Conservation (phyloP, 2,113 vertebrate species). For the Choloepus hoffmanni region DNA sequence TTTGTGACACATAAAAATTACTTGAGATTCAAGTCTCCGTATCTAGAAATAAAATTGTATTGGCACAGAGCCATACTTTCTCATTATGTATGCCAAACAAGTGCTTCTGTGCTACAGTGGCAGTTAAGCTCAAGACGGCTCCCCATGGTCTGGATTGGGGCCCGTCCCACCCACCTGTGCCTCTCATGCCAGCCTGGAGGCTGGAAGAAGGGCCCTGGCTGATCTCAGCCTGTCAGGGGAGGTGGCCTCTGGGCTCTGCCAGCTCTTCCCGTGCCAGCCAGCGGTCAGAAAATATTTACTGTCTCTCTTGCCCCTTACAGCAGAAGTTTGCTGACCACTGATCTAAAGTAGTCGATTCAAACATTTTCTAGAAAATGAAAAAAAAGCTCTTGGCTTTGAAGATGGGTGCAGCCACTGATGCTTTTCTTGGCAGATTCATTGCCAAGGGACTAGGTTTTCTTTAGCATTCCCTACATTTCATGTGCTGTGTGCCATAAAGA, state of each 20-base stretch:
- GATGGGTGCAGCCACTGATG: not conserved
- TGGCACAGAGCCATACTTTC: not conserved
- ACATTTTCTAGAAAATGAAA: not conserved
- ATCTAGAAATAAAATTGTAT: not conserved
- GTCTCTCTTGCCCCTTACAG: not conserved
- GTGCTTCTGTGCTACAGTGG: no score
- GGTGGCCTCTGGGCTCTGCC: no score
- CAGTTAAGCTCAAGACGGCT: no score
- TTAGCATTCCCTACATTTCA: not conserved
- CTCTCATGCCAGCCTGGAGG: no score
- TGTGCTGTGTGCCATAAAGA: not conserved
- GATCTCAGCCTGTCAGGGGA: no score
- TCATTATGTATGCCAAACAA: not conserved
- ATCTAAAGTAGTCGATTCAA: not conserved
- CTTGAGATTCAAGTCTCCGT: not conserved
- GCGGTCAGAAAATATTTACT: not conserved
- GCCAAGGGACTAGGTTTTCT: not conserved
- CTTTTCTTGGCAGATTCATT: slow-evolving; percentile 31
- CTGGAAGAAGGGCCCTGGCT: no score
- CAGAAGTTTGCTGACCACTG: not conserved
- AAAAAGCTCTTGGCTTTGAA: not conserved
- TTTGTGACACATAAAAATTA: not conserved
- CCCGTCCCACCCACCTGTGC: no score
- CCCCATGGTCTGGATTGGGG: no score
- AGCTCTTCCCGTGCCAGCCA: no score